Base-by-base conservation (phyloP, 2,797 vertebrate species). In the Hozukius guyotensis region DNA sequence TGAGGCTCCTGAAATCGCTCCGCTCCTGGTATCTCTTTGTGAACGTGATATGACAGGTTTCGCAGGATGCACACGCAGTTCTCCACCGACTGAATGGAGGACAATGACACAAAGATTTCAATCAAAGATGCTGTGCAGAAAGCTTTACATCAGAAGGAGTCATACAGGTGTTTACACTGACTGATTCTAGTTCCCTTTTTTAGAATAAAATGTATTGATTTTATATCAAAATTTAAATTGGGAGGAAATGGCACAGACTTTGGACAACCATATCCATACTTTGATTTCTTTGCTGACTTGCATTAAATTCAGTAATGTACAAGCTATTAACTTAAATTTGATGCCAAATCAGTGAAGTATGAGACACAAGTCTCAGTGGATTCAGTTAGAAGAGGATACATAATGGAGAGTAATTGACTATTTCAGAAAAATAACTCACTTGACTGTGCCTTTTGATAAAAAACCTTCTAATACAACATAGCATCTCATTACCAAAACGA, bases 51-150 rank as follows among this genome's bases (percentile, higher is more conserved):
- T 68, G 98, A 99, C 59, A 99, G 96, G 93, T 99, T 99, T 67
- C 98, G 89, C 92, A 99, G 96, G 94, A 99, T 99, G 94, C 98
- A 99, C 78, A 99, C 98, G 0, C 98, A 99, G 89, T 99, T 99
- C 92, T 99, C 98, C 87, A 99, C 98, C 0, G 98, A 98, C 98
- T 99, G 89, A 71, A 85, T 20, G 14, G 59, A 70, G 13, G 79
- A 81, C 14, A 83, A 79, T 4, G 32, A 75, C 38, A 81, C 13
- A 7, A 72, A 68, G n/a, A 75, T 60, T 75, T 84, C 14, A 65
- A 32, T 83, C 46, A 81, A 20, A 82, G 20, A 42, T 25, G 7
- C 5, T 25, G 20, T 13, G 36, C 3, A 75, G 36, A 72, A 65
- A 20, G 14, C 16, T 32, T 11, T 25, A 62, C 31, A 27, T 72